phyloP scores from a whole-genome alignment of 2,797 vertebrate species.

The Schizothorax lantsangensis region DNA sequence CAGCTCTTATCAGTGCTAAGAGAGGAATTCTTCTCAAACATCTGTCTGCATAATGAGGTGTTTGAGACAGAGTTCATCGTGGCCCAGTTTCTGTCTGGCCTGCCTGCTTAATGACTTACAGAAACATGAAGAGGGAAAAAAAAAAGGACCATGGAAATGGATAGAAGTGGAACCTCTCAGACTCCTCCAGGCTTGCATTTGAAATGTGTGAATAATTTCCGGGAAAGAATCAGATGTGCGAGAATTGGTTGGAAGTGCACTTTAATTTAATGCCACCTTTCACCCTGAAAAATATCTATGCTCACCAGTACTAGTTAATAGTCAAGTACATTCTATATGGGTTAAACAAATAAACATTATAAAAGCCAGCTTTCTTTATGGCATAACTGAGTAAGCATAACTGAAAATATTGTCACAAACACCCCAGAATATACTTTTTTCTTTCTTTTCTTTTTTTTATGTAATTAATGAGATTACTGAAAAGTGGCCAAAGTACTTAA shows the following conservation, averaged over 20 bases:
- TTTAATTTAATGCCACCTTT: conserved; percentile 32
- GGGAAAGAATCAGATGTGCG: neutral
- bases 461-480: neutral
- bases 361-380: neutral
- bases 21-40: conserved; percentile 49
- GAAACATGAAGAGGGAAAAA: conserved; percentile 41
- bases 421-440: neutral
- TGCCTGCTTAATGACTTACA: conserved; percentile 50
- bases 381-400: neutral
- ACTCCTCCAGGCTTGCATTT: conserved; percentile 39
- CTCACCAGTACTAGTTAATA: neutral
- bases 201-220: conserved; percentile 44
- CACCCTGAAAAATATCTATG: neutral
- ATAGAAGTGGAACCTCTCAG: conserved; percentile 10
- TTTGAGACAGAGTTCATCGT: conserved; percentile 31
- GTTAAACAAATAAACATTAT: neutral
- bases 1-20: conserved; percentile 41
- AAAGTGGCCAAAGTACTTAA: neutral
- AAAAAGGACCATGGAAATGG: conserved; percentile 37
- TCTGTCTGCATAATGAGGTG: conserved; percentile 58
- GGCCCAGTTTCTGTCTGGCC: conserved; percentile 51
- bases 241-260: conserved; percentile 5
- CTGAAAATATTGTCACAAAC: neutral
- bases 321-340: neutral
- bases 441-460: neutral